Percentiles rank a stretch among this genome's conserved stretches.
phyloP scores from a whole-genome alignment of 2,113 vertebrate species.

The Orientallactaga bullata region DNA sequence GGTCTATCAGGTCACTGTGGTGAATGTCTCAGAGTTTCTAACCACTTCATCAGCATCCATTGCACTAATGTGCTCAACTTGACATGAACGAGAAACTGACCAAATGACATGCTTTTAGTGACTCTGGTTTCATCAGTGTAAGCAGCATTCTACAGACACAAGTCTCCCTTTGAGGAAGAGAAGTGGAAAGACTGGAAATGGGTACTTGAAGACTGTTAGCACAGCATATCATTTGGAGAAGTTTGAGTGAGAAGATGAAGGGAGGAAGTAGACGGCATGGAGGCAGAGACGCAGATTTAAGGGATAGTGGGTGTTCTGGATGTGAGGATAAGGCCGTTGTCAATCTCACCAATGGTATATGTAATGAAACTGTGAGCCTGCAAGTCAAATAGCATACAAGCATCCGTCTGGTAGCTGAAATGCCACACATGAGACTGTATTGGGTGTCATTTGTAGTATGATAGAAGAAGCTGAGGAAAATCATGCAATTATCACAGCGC shows the following conservation, averaged over 20 bases:
- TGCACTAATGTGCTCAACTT: background rate
- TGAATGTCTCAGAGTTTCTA: background rate
- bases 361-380: background rate
- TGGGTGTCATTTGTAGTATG: background rate
- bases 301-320: background rate
- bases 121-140: background rate
- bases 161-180: background rate
- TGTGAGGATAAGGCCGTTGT: background rate
- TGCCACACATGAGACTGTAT: background rate
- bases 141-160: background rate
- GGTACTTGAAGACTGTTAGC: background rate
- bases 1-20: background rate
- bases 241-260: background rate
- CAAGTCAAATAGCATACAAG: background rate
- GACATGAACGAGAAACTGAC: background rate
- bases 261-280: background rate
- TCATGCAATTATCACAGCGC: background rate
- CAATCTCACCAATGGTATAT: background rate
- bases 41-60: background rate
- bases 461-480: background rate
- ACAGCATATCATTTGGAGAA: background rate
- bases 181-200: background rate
- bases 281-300: background rate
- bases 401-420: background rate
- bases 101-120: background rate